Percentiles rank a stretch among this genome's conserved stretches.
These are phyloP conservation scores for Sinocyclocheilus anophthalmus DNA, from an alignment of 2,113 vertebrate species.

Conservation along the genomic window DNA sequence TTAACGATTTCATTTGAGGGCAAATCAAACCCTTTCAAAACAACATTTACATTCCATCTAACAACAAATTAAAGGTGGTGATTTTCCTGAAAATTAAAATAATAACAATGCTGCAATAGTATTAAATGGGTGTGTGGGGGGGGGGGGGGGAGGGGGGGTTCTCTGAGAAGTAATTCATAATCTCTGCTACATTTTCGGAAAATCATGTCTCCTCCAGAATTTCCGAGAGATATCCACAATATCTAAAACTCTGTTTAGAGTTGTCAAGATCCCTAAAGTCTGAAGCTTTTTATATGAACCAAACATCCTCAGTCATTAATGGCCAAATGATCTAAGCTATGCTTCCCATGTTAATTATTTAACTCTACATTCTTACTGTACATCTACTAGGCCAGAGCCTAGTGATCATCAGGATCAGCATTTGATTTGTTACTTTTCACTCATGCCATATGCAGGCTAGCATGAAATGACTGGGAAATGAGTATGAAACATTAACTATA, in stretches of 20 bases:
- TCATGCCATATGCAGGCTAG: neutral
- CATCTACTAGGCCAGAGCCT: neutral
- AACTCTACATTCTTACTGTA: neutral
- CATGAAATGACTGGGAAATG: conserved; percentile 12
- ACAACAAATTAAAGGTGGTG: neutral
- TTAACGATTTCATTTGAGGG: neutral
- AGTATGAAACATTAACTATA: conserved; percentile 16
- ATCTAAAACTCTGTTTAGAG: neutral
- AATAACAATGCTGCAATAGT: no score
- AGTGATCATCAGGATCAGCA: neutral
- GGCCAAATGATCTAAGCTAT: neutral
- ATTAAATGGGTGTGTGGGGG: neutral
- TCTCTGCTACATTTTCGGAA: neutral
- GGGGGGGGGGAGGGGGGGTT: no score
- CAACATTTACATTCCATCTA: neutral
- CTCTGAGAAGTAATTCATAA: neutral
- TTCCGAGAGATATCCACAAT: neutral
- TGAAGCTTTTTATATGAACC: neutral
- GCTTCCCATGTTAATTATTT: neutral
- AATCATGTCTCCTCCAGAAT: neutral
- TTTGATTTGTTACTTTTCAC: neutral
- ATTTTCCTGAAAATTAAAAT: neutral
- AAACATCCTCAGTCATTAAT: neutral
- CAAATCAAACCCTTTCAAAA: neutral
- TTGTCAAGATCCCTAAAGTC: neutral